Base-by-base conservation (phyloP, 2,113 vertebrate genomes). In the Lates calcarifer region DNA sequence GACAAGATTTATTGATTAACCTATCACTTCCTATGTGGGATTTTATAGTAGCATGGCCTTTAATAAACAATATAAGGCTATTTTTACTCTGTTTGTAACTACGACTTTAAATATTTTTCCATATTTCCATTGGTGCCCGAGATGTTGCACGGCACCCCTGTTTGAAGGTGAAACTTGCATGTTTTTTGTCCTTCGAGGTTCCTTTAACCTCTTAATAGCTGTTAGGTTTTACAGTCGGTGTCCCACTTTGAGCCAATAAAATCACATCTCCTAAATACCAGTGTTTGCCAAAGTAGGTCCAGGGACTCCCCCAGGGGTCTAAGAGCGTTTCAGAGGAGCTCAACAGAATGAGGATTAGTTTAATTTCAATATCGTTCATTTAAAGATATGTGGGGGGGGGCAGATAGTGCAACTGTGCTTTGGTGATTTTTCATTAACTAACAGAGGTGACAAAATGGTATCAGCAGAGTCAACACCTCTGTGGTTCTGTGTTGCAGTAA, bases 181-280 rank as follows among this genome's bases (percentile, higher is more conserved):
- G 17, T 74, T 51, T 72, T 78, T 56, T 58, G 51, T 81, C 84
- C 69, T 87, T 79, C 26, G 45, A 72, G 56, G 68, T 77, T 90
- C 31, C 56, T 82, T 74, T 79, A 90, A 84, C 72, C 39, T 79
- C 69, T 47, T 72, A 72, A 70, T 71, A 66, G 71, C 62, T 33
- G 65, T 53, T 55, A 71, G 72, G 62, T 79, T 81, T 83, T 71
- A 79, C 35, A 73, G 72, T 51, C 31, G 5, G 26, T 83, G 87
- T 47, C 60, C 87, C 82, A 89, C 85, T 87, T 85, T 90, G 73
- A 83, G 66, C 87, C 89, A 89, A 86, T 91, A 83, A 85, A 81
- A 85, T 84, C 63, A 76, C 67, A 82, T 82, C 77, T 82, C 61
- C 85, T 81, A 79, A 87, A 87, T 63, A 87, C 68, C 70, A 86